A percentile compares a stretch with the other conserved stretches of the same genome.
Conservation (phyloP, 2,113 vertebrate species). For the Athene noctua region DNA sequence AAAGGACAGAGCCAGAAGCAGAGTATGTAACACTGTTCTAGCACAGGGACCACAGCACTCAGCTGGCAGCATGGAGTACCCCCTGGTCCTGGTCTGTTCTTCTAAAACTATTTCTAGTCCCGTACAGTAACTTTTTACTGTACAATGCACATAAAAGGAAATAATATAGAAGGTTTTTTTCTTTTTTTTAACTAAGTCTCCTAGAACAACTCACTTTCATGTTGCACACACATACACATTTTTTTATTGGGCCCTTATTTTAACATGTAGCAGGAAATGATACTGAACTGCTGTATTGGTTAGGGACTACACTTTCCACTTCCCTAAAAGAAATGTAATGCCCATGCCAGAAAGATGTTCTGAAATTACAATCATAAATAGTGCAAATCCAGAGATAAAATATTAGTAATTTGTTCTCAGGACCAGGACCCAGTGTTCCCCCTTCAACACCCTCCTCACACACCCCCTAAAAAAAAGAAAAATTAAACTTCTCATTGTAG, state of each 20-base stretch:
- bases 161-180: accelerated
- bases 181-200: background rate
- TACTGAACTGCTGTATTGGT: background rate
- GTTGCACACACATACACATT: background rate
- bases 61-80: background rate
- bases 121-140: background rate
- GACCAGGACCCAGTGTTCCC: background rate
- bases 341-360: background rate
- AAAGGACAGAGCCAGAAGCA: background rate
- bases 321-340: background rate
- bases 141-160: background rate
- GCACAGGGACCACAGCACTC: background rate
- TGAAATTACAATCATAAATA: background rate
- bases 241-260: background rate
- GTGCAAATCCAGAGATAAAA: background rate
- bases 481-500: background rate
- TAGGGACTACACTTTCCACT: background rate
- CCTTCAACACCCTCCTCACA: background rate
- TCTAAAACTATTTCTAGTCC: background rate
- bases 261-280: background rate
- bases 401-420: background rate
- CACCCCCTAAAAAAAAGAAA: background rate
- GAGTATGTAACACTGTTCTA: background rate
- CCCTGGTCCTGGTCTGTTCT: background rate
- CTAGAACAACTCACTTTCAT: background rate